Evolutionary conservation across 2,888 invertebrate species (phyloP), one percentile per base, ranked within the genome.

Genomic region (Dermolepida albohirtum): DNA sequence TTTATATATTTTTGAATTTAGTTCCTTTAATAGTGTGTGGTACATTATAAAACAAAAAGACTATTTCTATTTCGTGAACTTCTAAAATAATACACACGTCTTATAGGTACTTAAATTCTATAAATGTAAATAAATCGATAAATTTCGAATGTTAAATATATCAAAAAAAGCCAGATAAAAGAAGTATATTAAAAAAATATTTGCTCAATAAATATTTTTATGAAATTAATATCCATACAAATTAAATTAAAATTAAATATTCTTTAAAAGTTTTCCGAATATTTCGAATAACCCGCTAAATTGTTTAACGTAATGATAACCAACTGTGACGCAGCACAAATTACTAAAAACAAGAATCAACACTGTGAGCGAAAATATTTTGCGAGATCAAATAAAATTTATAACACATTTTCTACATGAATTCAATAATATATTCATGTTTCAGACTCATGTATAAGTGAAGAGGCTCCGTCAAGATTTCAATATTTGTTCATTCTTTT

Each of bases 301-400:
- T 47, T 14, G 47, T 47, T 47, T 29, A 27, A n/a, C 29, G 14
- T 22, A 27, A n/a, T 22, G 44, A 44, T 59, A 47, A 47, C 59
- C 59, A 59, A 59, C 59, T 59, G 59, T 59, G 59, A 44, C 34
- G 34, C 14, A 59, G 47, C 47, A 29, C 44, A 59, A 59, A 47
- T 59, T 47, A 59, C 59, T 39, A 59, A 44, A 59, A 59, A 44
- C 59, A 34, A 59, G 59, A 59, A 59, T 59, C 59, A 59, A 59
- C 59, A 59, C 12, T 34, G 59, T 59, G 59, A 59, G 34, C 44
- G 14, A 59, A 59, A 59, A 59, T 59, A 59, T 59, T 59, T 59
- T 47, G 29, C 47, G 59, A 59, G 29, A 47, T 59, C 44, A 47
- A 47, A 47, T 57, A 47, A 29, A 57, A 44, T 59, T 16, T 59